These are phyloP conservation scores for Rhynchonycteris naso DNA, from an alignment of 2,797 vertebrate genomes.

Conservation along the genomic window DNA sequence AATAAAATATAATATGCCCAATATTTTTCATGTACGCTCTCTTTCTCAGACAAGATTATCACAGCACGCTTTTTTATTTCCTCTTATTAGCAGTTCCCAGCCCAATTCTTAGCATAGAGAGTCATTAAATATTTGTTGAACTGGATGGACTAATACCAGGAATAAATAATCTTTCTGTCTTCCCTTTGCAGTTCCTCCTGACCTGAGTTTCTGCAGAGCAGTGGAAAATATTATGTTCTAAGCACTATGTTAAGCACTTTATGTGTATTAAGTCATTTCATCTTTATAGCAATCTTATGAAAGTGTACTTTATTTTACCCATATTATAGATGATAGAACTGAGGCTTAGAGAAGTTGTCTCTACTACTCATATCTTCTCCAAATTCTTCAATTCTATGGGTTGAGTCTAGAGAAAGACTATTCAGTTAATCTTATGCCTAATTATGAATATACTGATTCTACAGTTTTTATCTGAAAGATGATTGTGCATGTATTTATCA, in stretches of 20 bases:
- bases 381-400: constrained; percentile 8
- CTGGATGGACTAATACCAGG: neutral
- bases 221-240: neutral
- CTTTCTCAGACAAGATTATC: neutral
- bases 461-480: neutral
- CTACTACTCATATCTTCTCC: neutral
- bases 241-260: neutral
- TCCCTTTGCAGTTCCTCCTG: neutral
- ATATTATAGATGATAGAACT: neutral
- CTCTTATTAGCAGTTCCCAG: neutral
- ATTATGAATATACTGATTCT: neutral
- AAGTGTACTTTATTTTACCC: neutral
- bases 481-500: neutral
- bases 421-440: neutral
- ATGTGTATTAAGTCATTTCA: neutral
- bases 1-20: constrained; percentile 38
- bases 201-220: constrained; percentile 12
- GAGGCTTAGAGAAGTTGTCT: constrained; percentile 12
- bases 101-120: neutral
- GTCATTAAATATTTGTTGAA: neutral
- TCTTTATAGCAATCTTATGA: neutral
- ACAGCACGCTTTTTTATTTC: neutral
- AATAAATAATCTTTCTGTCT: neutral
- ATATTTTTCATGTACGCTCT: neutral
- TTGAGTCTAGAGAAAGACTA: constrained; percentile 2